phyloP scores from a whole-genome alignment of 2,113 vertebrate species.

The Entosphenus tridentatus region DNA sequence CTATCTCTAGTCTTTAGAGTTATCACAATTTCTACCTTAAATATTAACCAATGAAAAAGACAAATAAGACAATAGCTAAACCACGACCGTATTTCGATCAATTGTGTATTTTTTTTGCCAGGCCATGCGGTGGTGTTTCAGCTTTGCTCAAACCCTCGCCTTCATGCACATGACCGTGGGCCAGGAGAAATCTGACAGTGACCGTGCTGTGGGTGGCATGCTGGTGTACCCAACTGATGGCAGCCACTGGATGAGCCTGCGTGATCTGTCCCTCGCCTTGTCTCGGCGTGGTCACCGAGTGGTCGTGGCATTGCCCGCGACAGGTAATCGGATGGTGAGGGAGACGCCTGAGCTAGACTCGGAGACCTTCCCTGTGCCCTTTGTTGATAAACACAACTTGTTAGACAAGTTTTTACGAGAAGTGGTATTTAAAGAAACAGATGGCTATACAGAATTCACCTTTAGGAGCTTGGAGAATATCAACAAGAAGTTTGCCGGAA shows the following conservation, averaged over 20 bases:
- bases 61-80: no score
- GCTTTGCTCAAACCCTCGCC: no score
- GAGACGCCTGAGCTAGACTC: slow-evolving; percentile 25
- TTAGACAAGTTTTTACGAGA: background rate
- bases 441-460: accelerated
- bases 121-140: no score
- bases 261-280: slow-evolving; percentile 24
- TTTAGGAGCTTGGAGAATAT: slow-evolving; percentile 6
- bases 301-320: slow-evolving; percentile 30
- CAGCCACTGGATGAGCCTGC: slow-evolving; percentile 50
- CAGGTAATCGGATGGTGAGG: slow-evolving; percentile 22
- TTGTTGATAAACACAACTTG: background rate
- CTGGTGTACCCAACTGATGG: slow-evolving; percentile 49
- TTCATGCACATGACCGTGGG: no score
- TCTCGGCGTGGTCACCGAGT: slow-evolving; percentile 29
- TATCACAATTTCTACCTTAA: no score
- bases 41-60: no score
- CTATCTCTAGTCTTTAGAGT: no score
- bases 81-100: no score
- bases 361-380: slow-evolving; percentile 19
- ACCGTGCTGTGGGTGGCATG: slow-evolving; percentile 19
- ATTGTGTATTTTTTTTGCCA: no score
- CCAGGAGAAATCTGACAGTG: background rate
- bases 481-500: background rate
- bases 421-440: slow-evolving; percentile 20